phyloP scores from a whole-genome alignment of 2,888 invertebrate genomes.

The Ferrisia virgata region DNA sequence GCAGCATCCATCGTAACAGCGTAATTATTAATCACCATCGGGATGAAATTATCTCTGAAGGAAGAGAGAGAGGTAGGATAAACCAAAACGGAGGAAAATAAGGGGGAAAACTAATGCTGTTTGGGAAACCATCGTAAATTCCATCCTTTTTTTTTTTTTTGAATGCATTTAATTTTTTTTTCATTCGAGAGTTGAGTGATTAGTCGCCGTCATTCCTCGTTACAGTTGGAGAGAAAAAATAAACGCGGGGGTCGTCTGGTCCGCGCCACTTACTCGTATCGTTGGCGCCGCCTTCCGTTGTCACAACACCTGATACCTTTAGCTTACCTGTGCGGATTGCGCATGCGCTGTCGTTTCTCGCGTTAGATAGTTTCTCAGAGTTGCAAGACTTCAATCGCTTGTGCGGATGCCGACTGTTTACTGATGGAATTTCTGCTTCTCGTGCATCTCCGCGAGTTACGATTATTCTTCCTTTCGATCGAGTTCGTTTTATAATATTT shows the following conservation, averaged over 20 bases:
- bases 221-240: slow-evolving; percentile 37
- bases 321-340: slow-evolving; percentile 37
- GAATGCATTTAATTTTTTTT: slow-evolving; percentile 37
- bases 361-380: not conserved
- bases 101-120: not conserved
- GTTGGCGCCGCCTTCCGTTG: slow-evolving; percentile 45
- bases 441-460: not conserved
- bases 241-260: slow-evolving; percentile 45
- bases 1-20: not conserved
- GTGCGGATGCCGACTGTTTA: slow-evolving; percentile 32
- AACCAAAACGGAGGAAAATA: not conserved
- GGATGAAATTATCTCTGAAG: not conserved
- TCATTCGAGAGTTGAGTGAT: slow-evolving; percentile 37
- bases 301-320: slow-evolving; percentile 45
- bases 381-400: slow-evolving; percentile 12
- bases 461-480: not conserved
- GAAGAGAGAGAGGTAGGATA: not conserved
- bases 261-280: slow-evolving; percentile 35
- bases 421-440: slow-evolving; percentile 13
- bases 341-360: slow-evolving; percentile 33
- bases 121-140: slow-evolving; percentile 39
- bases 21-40: too few species aligned
- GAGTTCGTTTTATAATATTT: not conserved
- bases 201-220: slow-evolving; percentile 40
- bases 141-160: slow-evolving; percentile 31